phyloP scores from a whole-genome alignment of 2,113 vertebrate genomes.

The Lepisosteus oculatus region DNA sequence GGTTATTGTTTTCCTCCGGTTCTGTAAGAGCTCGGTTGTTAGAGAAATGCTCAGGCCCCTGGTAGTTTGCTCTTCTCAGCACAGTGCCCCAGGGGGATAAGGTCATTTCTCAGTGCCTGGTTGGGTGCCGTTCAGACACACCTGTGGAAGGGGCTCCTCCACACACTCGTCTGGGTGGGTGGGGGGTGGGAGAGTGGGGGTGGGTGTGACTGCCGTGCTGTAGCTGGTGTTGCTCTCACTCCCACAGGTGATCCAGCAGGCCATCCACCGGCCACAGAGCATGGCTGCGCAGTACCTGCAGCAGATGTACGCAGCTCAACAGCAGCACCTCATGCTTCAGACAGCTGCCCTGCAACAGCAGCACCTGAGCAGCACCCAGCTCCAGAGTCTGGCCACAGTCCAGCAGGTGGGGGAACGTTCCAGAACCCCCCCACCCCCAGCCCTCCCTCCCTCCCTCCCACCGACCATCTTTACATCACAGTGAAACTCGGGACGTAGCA shows the following conservation, averaged over 20 bases:
- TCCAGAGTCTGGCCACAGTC: slow-evolving; percentile 79
- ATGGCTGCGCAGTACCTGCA: slow-evolving; percentile 92
- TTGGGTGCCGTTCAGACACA: too few species aligned
- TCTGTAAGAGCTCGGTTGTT: too few species aligned
- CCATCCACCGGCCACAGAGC: slow-evolving; percentile 84
- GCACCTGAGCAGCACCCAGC: slow-evolving; percentile 78
- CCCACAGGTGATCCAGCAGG: slow-evolving; percentile 86
- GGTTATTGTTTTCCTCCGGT: background rate
- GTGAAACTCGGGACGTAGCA: too few species aligned
- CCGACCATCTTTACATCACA: too few species aligned
- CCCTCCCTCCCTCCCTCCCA: too few species aligned
- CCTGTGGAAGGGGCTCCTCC: too few species aligned
- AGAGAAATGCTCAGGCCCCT: too few species aligned
- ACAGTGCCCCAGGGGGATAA: background rate
- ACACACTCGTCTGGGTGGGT: background rate
- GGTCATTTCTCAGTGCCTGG: too few species aligned
- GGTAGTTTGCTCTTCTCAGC: background rate
- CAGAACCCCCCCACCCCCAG: too few species aligned
- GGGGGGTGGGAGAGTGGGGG: too few species aligned
- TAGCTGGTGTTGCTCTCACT: background rate
- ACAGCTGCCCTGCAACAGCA: slow-evolving; percentile 85
- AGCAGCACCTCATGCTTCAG: slow-evolving; percentile 91
- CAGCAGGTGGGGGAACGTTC: slow-evolving; percentile 73
- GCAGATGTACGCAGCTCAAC: slow-evolving; percentile 93
- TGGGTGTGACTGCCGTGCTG: background rate